Base-by-base conservation (phyloP, 2,797 vertebrate genomes). In the Poecile montanus region DNA sequence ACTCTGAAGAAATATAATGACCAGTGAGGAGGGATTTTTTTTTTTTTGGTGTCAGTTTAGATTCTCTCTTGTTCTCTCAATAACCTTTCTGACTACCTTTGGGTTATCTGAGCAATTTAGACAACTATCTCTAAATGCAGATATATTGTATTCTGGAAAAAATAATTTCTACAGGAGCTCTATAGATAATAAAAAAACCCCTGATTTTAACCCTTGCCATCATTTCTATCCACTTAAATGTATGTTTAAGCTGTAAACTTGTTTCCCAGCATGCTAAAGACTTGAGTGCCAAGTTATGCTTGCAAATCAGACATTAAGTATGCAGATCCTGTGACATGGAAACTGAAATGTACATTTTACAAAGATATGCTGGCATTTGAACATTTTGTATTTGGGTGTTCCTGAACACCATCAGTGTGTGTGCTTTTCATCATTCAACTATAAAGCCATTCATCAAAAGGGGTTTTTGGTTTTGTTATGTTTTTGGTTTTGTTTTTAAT, bases 271-370 rank as follows among this genome's bases (percentile, higher is more conserved):
- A 89, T n/a, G 57, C 68, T 88, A 77, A 92, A 77, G 19, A 62
- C 72, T 76, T 17, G 34, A 85, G n/a, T 50, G 71, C 50, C 63
- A 91, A 89, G 78, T 65, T 87, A 87, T 47, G 67, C 77, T 76
- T 95, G 53, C 84, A 97, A 94, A 97, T 93, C 74, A 94, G 80
- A 78, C 20, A 72, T 71, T 75, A 85, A 74, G 80, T 87, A 93
- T 77, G 84, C 57, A 89, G 58, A 89, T 65, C 62, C 68, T 40
- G 27, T 80, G 84, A 94, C 77, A 82, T 10, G 53, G 61, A 71
- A 92, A 79, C 42, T 27, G 84, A 77, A 92, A 93, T 0, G 0
- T n/a, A 47, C 26, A 15, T 61, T 89, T 85, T 13, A 76, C 54
- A 86, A 89, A 79, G 60, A 66, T n/a, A 51, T 3, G 42, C 42